Evolutionary conservation across 30 jellyfish, hydroid and myxozoan species (phyloP), one percentile per base, ranked within the genome.

Genomic region (Aurelia sp.): DNA sequence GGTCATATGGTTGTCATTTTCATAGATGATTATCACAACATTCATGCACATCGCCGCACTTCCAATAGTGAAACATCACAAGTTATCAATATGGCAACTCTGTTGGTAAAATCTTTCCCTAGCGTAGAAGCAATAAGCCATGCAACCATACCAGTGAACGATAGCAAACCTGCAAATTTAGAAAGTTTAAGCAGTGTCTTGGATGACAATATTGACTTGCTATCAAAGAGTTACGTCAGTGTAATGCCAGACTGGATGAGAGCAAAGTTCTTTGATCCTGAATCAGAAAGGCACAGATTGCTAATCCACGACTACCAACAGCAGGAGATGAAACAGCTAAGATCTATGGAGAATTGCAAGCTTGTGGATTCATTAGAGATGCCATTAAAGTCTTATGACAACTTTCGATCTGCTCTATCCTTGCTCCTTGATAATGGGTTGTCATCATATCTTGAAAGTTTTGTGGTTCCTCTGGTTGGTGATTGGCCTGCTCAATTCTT

Each of bases 401-500:
- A 72, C 30, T 18, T 72, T 38, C 67, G 52, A 24, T 13, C 83
- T 31, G 83, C 83, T 11, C 50, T 31, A 19, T 8, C 52, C 38
- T 21, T 21, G 27, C 52, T 72, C 31, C 65, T 72, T 72, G 15
- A 40, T 15, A 21, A 4, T 51, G 83, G 83, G 12, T 48, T 72
- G 38, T 72, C 67, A 21, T 18, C 41, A 31, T 72, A 72, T 51
- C 67, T 72, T 72, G 66, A 72, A 38, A 40, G 67, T 24, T 72
- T 24, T 47, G 67, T 72, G 16, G 83, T n/a, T 72, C 83, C 65
- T 35, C 58, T 72, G 41, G 83, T 72, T 72, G 83, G 83, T 72
- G 67, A 72, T 47, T 72, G 83, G 68, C 83, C 83, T 47, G 58
- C 83, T 44, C 83, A 72, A 41, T 44, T 72, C 67, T 72, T 40